Percentiles rank a stretch among this genome's conserved stretches.
phyloP scores from a whole-genome alignment of 1,140 invertebrate species.

The Calosoma granatense region DNA sequence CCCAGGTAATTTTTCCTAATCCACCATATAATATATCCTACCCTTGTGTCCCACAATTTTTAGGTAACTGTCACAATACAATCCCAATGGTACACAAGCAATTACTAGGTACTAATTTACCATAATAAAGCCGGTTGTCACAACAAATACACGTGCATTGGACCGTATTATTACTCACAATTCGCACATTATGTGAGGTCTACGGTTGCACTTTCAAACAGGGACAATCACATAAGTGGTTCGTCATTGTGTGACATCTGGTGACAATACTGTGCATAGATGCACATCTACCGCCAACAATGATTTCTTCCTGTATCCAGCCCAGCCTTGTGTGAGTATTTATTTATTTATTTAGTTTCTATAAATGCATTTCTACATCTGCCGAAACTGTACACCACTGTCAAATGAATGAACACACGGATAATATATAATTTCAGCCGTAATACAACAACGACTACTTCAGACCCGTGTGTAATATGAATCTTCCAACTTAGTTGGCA shows the following conservation, averaged over 20 bases:
- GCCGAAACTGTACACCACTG: background rate
- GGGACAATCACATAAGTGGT: background rate
- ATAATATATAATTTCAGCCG: background rate
- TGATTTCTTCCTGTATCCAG: no score
- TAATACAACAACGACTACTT: no score
- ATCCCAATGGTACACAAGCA: background rate
- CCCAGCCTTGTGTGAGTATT: no score
- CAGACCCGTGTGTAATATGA: no score
- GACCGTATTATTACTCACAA: background rate
- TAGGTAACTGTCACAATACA: background rate
- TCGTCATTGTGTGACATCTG: background rate
- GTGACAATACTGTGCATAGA: conserved; percentile 1
- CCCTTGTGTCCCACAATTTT: background rate
- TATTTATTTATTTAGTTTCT: background rate
- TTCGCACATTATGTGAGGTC: no score
- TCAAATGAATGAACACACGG: background rate
- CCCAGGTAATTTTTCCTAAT: no score
- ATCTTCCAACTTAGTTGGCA: no score
- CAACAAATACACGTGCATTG: background rate
- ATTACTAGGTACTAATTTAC: background rate
- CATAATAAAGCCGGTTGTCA: conserved; percentile 1
- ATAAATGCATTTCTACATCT: background rate
- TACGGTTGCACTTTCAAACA: background rate
- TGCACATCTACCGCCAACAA: no score
- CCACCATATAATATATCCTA: background rate